Conservation (phyloP, 2,113 vertebrate genomes). For the Ptilonorhynchus violaceus region DNA sequence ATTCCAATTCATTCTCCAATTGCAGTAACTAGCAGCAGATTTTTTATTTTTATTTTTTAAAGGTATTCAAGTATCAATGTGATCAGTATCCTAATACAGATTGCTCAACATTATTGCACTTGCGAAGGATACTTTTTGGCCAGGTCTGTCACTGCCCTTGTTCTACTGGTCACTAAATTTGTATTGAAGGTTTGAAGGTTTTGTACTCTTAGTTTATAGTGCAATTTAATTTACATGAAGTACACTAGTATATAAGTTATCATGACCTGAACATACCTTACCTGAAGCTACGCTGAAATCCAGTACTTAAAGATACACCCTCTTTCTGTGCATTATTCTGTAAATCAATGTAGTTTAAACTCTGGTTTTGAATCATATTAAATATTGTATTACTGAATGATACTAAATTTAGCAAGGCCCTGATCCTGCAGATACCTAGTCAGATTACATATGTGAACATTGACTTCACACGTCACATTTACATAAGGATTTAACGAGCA, state of each 20-base stretch:
- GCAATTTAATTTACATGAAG: neutral
- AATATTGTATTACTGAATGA: neutral
- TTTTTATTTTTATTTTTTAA: neutral
- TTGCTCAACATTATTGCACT: neutral
- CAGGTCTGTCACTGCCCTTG: neutral
- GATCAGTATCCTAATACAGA: neutral
- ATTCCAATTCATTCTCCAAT: neutral
- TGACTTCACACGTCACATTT: neutral
- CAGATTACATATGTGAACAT: neutral
- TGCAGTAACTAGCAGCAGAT: neutral
- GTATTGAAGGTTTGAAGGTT: neutral
- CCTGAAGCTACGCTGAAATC: neutral
- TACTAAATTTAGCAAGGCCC: neutral
- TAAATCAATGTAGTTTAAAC: neutral
- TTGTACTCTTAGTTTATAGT: neutral
- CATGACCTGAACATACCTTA: neutral
- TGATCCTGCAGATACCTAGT: neutral
- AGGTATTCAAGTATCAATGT: neutral
- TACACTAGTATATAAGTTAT: neutral
- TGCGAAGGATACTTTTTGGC: neutral
- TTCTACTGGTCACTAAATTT: neutral
- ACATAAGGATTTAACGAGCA: neutral
- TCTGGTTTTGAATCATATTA: neutral
- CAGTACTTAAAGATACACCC: neutral
- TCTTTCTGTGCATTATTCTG: neutral